These are phyloP conservation scores for Phenganax stokvisi DNA, from an alignment of 92 coral and sea anemone species.

Conservation along the genomic window DNA sequence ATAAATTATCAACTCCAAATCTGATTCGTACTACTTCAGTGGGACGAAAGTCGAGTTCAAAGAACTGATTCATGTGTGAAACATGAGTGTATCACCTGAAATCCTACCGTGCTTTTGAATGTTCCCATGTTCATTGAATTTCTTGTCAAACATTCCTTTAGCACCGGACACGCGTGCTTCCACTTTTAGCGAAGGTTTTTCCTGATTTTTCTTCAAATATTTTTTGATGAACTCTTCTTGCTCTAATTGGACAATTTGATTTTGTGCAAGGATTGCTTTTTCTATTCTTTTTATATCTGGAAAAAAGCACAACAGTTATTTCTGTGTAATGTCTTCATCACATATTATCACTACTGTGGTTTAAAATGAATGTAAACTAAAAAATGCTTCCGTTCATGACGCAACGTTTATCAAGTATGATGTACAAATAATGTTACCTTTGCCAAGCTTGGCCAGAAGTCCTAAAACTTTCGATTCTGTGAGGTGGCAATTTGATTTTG, in stretches of 20 bases:
- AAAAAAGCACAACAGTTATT: background rate
- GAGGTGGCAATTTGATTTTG: slow-evolving; percentile 17
- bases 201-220: background rate
- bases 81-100: background rate
- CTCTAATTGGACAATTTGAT: background rate
- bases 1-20: no score
- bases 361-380: background rate
- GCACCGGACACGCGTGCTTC: slow-evolving; percentile 17
- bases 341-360: background rate
- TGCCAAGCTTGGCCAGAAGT: slow-evolving; percentile 12
- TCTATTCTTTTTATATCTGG: slow-evolving; percentile 15
- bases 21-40: no score
- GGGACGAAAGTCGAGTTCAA: no score
- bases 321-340: background rate
- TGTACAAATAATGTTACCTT: background rate
- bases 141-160: slow-evolving; percentile 6
- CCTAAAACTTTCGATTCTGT: slow-evolving; percentile 21
- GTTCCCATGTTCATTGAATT: background rate
- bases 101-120: background rate
- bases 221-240: background rate
- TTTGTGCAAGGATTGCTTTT: background rate
- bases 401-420: background rate
- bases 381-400: no score
- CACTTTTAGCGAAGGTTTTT: background rate
- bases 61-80: no score